Percentiles rank a stretch among this genome's conserved stretches.
phyloP scores from a whole-genome alignment of 2,888 invertebrate species.

The Boloria euphrosyne region DNA sequence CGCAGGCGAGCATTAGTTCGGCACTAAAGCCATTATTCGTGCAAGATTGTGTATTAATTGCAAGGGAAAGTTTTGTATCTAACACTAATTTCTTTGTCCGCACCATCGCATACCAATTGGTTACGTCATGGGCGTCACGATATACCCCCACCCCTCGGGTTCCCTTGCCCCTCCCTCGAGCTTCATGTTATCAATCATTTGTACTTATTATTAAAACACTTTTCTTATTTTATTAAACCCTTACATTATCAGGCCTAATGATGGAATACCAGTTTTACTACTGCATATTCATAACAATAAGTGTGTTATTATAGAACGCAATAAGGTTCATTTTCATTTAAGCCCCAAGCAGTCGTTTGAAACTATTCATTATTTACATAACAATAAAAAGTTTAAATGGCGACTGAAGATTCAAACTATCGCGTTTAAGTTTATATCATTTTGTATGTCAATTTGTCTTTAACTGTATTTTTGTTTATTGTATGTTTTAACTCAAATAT shows the following conservation, averaged over 20 bases:
- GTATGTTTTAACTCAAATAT: neutral
- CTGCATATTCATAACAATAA: neutral
- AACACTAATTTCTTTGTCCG: constrained; percentile 56
- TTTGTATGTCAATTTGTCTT: constrained; percentile 15
- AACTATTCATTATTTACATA: constrained; percentile 24
- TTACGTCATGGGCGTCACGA: constrained; percentile 69
- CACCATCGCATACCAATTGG: constrained; percentile 68
- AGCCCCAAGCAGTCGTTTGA: constrained; percentile 4
- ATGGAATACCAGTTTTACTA: neutral
- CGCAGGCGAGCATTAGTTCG: neutral
- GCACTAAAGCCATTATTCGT: constrained; percentile 8
- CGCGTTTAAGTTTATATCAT: constrained; percentile 21
- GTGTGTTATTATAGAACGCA: neutral
- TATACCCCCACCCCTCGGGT: constrained; percentile 45
- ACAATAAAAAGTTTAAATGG: constrained; percentile 24
- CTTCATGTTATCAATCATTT: constrained; percentile 61
- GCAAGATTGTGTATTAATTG: constrained; percentile 29
- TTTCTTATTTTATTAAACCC: constrained; percentile 20
- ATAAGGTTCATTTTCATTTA: constrained; percentile 18
- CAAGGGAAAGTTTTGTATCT: constrained; percentile 40
- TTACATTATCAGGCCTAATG: constrained; percentile 2
- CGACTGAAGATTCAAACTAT: constrained; percentile 20
- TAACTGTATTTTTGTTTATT: constrained; percentile 4
- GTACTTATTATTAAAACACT: constrained; percentile 53
- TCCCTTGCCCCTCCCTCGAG: constrained; percentile 27